phyloP scores from a whole-genome alignment of 2,888 invertebrate species.

The Argyresthia goedartella region DNA sequence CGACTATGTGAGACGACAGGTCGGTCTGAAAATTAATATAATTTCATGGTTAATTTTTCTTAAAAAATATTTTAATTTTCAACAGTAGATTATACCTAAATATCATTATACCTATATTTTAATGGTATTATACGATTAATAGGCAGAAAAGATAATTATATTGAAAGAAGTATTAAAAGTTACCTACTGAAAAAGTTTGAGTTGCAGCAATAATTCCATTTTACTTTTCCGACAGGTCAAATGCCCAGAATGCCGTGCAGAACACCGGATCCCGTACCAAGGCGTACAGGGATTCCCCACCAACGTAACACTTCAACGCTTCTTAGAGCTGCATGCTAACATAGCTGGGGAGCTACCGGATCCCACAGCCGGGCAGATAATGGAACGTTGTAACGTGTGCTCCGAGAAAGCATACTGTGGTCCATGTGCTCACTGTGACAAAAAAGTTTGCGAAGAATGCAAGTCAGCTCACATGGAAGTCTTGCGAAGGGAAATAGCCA shows the following conservation, averaged over 20 bases:
- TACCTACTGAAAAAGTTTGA: too few species aligned
- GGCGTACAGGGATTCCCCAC: slow-evolving; percentile 96
- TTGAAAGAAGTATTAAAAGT: too few species aligned
- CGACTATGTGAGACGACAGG: slow-evolving; percentile 94
- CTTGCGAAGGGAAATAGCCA: slow-evolving; percentile 88
- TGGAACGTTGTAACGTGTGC: slow-evolving; percentile 94
- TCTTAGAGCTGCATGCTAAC: slow-evolving; percentile 93
- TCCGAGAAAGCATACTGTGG: slow-evolving; percentile 92
- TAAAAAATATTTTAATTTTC: too few species aligned
- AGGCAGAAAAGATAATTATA: too few species aligned
- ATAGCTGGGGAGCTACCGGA: slow-evolving; percentile 93
- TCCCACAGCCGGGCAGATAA: slow-evolving; percentile 90
- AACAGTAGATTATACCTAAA: too few species aligned
- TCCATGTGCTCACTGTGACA: slow-evolving; percentile 95
- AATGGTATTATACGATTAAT: too few species aligned
- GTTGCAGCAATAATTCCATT: too few species aligned
- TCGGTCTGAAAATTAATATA: slow-evolving; percentile 30
- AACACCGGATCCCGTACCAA: slow-evolving; percentile 96
- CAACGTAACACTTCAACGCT: slow-evolving; percentile 95
- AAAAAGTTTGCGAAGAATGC: slow-evolving; percentile 96
- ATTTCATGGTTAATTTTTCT: too few species aligned
- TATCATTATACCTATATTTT: too few species aligned
- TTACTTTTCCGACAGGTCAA: slow-evolving; percentile 76
- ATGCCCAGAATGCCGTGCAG: slow-evolving; percentile 98
- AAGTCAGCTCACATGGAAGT: slow-evolving; percentile 97